Conservation (phyloP, 2,113 vertebrate genomes). For the Lepus americanus region DNA sequence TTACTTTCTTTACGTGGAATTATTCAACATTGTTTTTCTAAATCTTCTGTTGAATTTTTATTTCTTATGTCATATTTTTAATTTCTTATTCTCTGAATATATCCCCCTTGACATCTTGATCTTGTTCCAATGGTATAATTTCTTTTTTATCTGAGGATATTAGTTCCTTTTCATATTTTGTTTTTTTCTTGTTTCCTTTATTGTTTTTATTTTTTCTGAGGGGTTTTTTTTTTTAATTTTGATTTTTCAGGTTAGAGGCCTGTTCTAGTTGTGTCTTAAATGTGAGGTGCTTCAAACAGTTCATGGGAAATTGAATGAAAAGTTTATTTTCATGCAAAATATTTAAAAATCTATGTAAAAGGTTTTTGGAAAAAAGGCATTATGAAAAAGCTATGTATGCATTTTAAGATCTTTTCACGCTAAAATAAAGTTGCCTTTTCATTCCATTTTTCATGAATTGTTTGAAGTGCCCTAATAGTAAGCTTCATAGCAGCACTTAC, state of each 20-base stretch:
- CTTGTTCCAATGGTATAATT: not conserved
- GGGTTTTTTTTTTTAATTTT: conserved; percentile 18
- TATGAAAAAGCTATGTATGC: no score
- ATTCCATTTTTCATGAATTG: no score
- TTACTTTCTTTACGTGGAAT: not conserved
- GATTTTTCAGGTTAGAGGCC: not conserved
- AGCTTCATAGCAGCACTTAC: conserved; percentile 19
- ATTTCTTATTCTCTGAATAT: not conserved
- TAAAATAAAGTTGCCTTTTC: no score
- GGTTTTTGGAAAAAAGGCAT: no score
- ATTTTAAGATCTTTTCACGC: no score
- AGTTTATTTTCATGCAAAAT: no score
- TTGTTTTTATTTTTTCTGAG: not conserved
- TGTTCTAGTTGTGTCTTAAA: conserved; percentile 32
- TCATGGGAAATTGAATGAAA: no score
- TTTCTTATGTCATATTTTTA: conserved; percentile 19
- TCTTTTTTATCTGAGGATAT: not conserved
- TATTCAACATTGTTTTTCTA: conserved; percentile 31
- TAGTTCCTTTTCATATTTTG: not conserved
- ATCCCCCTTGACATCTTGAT: not conserved
- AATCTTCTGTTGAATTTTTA: conserved; percentile 14
- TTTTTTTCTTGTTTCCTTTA: not conserved
- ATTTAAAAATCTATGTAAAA: no score
- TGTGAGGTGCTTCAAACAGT: not conserved
- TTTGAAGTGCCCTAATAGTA: not conserved